A percentile compares a stretch with the other conserved stretches of the same genome.
Evolutionary conservation across 2,797 vertebrate genomes (phyloP).

Genomic region (Myotis myotis): DNA sequence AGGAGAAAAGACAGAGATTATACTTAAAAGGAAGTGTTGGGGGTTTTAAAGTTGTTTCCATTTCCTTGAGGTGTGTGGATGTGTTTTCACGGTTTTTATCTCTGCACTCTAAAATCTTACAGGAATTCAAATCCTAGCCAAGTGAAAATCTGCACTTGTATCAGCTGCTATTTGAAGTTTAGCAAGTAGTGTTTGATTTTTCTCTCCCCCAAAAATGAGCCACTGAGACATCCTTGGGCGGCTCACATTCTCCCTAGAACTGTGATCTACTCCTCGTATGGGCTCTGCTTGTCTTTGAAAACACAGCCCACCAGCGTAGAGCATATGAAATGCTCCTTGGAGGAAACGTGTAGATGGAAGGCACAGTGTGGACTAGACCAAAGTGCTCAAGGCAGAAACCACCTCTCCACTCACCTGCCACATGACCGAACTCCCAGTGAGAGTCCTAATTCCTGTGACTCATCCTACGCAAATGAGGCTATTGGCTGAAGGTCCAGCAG

Average conservation of each 20-base stretch:
- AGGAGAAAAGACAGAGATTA: too few relatives aligned
- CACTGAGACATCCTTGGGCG: not conserved
- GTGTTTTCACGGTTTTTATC: not conserved
- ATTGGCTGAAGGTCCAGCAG: not conserved
- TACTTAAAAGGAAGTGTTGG: not conserved
- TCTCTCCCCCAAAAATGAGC: not conserved
- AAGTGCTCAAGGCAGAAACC: not conserved
- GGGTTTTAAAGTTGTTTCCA: not conserved
- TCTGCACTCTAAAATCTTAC: not conserved
- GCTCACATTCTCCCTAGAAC: not conserved
- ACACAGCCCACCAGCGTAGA: not conserved
- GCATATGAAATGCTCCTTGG: not conserved
- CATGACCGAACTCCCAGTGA: not conserved
- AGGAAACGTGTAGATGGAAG: not conserved
- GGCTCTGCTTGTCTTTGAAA: not conserved
- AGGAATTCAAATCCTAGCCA: not conserved
- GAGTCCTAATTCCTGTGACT: not conserved
- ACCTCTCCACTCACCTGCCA: not conserved
- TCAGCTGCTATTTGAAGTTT: not conserved
- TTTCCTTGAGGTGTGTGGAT: not conserved
- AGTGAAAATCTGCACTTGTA: not conserved
- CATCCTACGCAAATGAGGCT: not conserved
- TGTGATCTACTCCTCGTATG: not conserved
- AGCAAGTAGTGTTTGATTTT: constrained; percentile 19
- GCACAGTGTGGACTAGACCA: not conserved